Base-by-base conservation (phyloP, 2,113 vertebrate genomes). In the Oncorhynchus mykiss region DNA sequence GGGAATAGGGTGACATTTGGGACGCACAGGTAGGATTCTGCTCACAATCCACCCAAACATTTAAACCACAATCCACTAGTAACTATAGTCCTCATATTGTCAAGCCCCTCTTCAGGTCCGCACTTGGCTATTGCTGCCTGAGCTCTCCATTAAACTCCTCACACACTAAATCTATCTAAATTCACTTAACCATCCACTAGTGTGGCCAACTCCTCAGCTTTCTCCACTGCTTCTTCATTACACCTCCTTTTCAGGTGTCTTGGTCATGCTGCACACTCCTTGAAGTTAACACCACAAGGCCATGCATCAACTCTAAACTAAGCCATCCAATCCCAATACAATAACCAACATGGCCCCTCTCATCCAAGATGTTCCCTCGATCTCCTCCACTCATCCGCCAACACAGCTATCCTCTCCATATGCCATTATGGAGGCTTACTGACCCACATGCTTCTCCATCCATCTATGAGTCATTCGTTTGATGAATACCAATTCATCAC, bases 361-460 rank as follows among this genome's bases (percentile, higher is more conserved):
- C 16, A 25, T 67, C 64, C 18, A 13, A 34, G 64, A 22, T 67
- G 45, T 49, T 64, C 22, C 39, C 16, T 49, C 22, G 29, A 22
- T 49, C 39, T 16, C 22, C 18, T 39, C 39, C 27, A 66, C 45
- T 68, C 67, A 34, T 18, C 20, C 29, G 34, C 39, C 59, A 62
- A 51, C 62, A 49, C 45, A 27, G 64, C 64, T 74, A 20, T 67
- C 48, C 45, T 66, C 64, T 31, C 18, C 27, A 68, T 49, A 65
- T 75, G 65, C 34, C n/a, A 67, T 20, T 31, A 29, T 59, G 13
- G 22, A 29, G 25, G 7, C 51, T 57, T 51, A n/a, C 22, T 57
- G 25, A n/a, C 24, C 51, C 54, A 16, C 20, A 59, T 72, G 70
- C 18, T 54, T 54, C 24, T 51, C 49, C 70, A 49, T 70, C 54